Percentiles rank a stretch among this genome's conserved stretches.
These are phyloP conservation scores for Opisthocomus hoazin DNA, from an alignment of 2,113 vertebrate species.

Conservation along the genomic window DNA sequence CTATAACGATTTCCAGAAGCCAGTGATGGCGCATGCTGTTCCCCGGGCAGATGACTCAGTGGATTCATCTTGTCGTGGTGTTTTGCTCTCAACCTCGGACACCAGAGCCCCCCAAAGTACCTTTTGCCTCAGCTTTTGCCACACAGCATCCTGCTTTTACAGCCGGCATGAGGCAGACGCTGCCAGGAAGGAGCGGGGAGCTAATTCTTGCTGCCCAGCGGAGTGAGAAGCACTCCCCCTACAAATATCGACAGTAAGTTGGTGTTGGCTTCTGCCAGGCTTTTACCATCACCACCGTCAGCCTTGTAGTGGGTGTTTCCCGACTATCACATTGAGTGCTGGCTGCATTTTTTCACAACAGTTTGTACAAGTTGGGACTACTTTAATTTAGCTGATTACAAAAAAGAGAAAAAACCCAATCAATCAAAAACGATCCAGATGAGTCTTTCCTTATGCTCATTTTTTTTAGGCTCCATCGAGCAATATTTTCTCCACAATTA, in stretches of 20 bases:
- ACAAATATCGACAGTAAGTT: accelerated
- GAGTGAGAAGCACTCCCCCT: background rate
- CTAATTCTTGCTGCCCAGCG: background rate
- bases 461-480: background rate
- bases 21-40: accelerated
- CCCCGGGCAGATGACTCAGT: background rate
- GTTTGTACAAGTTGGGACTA: background rate
- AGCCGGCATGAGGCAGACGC: accelerated
- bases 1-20: background rate
- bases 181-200: accelerated
- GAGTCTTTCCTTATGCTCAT: background rate
- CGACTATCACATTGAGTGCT: background rate
- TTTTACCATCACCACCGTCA: background rate
- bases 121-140: background rate
- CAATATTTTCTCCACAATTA: background rate
- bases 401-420: background rate
- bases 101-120: background rate
- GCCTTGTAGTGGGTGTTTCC: background rate
- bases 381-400: background rate
- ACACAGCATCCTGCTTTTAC: background rate
- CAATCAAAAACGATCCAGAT: background rate
- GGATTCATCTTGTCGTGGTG: background rate
- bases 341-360: background rate
- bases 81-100: background rate
- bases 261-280: background rate